Base-by-base conservation (phyloP, 2,113 vertebrate species). In the Odobenus rosmarus region DNA sequence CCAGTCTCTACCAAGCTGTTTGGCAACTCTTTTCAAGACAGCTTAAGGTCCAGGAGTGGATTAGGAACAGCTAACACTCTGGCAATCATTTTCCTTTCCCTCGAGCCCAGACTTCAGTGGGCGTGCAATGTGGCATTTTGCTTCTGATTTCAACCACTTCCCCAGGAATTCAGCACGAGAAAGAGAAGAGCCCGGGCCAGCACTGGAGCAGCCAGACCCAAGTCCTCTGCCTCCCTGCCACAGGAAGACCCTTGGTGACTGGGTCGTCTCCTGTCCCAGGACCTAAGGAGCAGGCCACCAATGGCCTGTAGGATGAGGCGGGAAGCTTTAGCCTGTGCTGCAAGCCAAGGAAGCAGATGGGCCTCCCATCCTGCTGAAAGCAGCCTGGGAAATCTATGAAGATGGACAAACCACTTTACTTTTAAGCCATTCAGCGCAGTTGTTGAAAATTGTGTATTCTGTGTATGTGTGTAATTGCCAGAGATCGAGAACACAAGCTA, bases 71-170 rank as follows among this genome's bases (percentile, higher is more conserved):
- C 86, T 8, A 90, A 87, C 76, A 5, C 61, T n/a, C 96, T 97
- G 97, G 98, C 98, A 98, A 76, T 95, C 93, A 26, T 85, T 76
- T 57, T 93, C 82, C 91, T 90, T 93, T 97, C 90, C 89, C 91
- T 85, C 42, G 97, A 97, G 97, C 96, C 96, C 98, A 98, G 98
- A 97, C 97, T 98, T 93, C 97, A 98, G 98, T 98, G 95, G 98
- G 98, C 97, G 98, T 96, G 71, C 97, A 96, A 92, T 96, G 97
- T 98, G 98, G 97, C 97, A 98, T 97, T 96, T 97, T 94, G 94
- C 90, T 96, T 97, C 96, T 93, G 90, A 96, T 96, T 96, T 93
- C 97, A 88, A 94, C 91, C 88, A 88, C 86, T 97, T 96, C 96
- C 83, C 69, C 69, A 95, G 93, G 61, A 90, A 96, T 62, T 86